Evolutionary conservation across 2,113 vertebrate species (phyloP).

Genomic region (Ibidorhyncha struthersii): DNA sequence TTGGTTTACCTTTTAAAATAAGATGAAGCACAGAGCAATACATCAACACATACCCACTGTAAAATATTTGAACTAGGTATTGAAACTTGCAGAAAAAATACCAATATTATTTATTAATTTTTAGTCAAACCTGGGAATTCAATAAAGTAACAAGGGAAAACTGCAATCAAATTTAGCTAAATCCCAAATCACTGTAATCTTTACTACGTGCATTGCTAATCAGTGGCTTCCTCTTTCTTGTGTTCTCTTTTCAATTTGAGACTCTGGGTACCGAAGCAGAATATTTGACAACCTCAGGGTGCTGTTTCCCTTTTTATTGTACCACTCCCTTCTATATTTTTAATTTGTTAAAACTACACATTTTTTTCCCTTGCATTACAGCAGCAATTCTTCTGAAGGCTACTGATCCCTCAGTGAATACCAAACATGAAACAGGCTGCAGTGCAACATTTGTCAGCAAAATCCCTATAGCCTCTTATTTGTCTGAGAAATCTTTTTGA

Average conservation of each 20-base stretch:
- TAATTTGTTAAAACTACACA: not conserved
- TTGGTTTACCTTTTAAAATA: not conserved
- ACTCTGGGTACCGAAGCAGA: not conserved
- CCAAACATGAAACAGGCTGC: not conserved
- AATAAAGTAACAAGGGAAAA: not conserved
- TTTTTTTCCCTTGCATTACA: not conserved
- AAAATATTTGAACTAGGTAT: not conserved
- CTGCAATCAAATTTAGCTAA: not conserved
- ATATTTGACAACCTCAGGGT: not conserved
- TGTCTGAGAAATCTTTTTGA: not conserved
- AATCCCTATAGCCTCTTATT: not conserved
- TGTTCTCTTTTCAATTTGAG: not conserved
- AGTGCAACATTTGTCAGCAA: not conserved
- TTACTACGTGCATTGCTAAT: not conserved
- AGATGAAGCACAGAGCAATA: not conserved
- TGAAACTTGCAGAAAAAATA: not conserved
- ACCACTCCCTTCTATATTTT: not conserved
- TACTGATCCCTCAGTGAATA: accelerated
- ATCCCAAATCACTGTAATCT: not conserved
- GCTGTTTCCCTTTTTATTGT: not conserved
- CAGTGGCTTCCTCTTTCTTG: not conserved
- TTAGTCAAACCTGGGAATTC: not conserved
- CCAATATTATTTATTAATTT: not conserved
- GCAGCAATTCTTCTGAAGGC: not conserved
- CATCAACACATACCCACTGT: not conserved